These are phyloP conservation scores for Acanthosepion lycidas DNA, from an alignment of 2,888 invertebrate genomes.

Conservation along the genomic window DNA sequence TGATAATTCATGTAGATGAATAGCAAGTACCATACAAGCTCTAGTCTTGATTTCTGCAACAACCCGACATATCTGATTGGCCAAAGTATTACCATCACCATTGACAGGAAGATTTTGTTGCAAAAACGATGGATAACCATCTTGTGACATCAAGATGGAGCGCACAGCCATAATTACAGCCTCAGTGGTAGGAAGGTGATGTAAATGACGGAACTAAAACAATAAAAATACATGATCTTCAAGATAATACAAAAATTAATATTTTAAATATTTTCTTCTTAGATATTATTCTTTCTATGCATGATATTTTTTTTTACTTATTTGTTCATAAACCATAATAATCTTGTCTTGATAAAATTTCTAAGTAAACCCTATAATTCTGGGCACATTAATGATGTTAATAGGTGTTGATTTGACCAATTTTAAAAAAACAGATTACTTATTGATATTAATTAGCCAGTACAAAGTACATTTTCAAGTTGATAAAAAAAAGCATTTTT, in stretches of 20 bases:
- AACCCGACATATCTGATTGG: constrained; percentile 73
- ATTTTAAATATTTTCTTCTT: not conserved
- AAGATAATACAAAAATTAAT: not conserved
- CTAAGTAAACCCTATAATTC: too few relatives aligned
- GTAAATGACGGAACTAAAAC: constrained; percentile 65
- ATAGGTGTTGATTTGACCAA: too few relatives aligned
- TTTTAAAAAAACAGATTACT: too few relatives aligned
- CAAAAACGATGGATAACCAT: constrained; percentile 63
- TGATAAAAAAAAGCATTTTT: too few relatives aligned
- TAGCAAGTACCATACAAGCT: constrained; percentile 71
- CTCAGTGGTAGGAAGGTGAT: constrained; percentile 68
- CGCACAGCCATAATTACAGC: constrained; percentile 70
- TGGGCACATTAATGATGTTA: too few relatives aligned
- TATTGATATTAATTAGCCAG: too few relatives aligned
- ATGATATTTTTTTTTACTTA: too few relatives aligned
- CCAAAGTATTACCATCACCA: constrained; percentile 69
- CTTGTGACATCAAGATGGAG: constrained; percentile 66
- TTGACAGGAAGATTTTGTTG: constrained; percentile 66
- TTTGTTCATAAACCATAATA: too few relatives aligned
- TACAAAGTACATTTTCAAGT: too few relatives aligned
- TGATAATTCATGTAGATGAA: constrained; percentile 68
- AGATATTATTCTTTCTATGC: not conserved
- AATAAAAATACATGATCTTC: constrained; percentile 47
- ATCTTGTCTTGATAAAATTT: too few relatives aligned
- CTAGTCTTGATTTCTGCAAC: constrained; percentile 74